These are phyloP conservation scores for Litoditis marina DNA, from an alignment of 2,888 invertebrate genomes.

Conservation along the genomic window DNA sequence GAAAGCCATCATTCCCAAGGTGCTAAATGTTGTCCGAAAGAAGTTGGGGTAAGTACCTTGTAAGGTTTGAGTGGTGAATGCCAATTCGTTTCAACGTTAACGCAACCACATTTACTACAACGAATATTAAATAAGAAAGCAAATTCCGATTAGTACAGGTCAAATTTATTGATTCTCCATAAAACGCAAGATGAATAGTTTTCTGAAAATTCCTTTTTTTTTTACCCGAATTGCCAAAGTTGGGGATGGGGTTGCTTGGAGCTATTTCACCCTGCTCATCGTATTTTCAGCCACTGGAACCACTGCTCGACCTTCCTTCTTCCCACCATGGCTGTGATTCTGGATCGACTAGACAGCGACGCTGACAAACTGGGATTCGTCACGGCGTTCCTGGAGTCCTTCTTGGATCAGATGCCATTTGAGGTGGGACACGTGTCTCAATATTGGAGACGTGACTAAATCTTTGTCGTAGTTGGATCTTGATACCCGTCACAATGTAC, in stretches of 20 bases:
- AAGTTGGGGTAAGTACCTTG: conserved; percentile 29
- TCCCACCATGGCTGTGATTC: conserved; percentile 17
- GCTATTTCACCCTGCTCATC: neutral
- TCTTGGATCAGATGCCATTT: conserved; percentile 32
- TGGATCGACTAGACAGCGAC: conserved; percentile 7
- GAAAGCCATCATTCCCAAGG: conserved; percentile 41
- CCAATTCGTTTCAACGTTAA: neutral
- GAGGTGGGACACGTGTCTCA: neutral
- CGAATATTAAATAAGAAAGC: too few species aligned
- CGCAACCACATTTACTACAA: too few species aligned
- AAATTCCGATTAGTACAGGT: too few species aligned
- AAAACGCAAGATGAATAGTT: too few species aligned
- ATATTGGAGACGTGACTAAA: too few species aligned
- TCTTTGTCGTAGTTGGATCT: too few species aligned
- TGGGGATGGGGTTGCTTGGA: too few species aligned
- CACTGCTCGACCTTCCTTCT: conserved; percentile 21
- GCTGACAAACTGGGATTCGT: neutral
- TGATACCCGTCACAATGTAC: too few species aligned
- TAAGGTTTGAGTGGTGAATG: neutral
- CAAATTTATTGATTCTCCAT: too few species aligned
- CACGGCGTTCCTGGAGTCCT: conserved; percentile 12
- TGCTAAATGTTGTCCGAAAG: conserved; percentile 42
- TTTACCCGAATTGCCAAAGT: too few species aligned
- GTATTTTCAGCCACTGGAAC: conserved; percentile 21
- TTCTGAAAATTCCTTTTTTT: too few species aligned